These are phyloP conservation scores for Marronus borbonicus DNA, from an alignment of 2,888 invertebrate genomes.

Conservation along the genomic window DNA sequence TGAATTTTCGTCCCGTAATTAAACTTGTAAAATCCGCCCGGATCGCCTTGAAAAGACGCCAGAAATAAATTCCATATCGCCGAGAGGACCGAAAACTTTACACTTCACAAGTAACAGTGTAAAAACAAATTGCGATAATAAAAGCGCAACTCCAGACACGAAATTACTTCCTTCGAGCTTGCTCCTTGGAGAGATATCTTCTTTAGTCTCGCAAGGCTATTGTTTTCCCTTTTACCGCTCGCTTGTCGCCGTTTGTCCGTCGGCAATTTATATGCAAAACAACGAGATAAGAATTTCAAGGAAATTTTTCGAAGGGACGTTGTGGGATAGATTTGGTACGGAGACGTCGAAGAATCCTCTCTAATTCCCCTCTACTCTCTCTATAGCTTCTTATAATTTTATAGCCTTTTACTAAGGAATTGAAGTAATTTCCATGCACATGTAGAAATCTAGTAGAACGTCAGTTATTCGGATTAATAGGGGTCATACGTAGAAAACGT, in stretches of 20 bases:
- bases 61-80: not conserved
- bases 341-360: no score
- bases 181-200: not conserved
- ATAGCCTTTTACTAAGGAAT: no score
- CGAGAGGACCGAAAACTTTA: not conserved
- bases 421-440: no score
- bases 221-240: constrained; percentile 17
- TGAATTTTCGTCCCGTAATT: no score
- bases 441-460: no score
- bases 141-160: constrained; percentile 13
- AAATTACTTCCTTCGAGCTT: constrained; percentile 1
- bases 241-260: constrained; percentile 12
- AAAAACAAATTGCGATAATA: constrained; percentile 34
- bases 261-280: constrained; percentile 28
- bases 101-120: constrained; percentile 20
- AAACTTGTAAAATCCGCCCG: no score
- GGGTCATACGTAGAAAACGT: no score
- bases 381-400: no score
- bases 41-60: no score
- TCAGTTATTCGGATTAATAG: no score
- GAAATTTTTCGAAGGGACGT: constrained; percentile 16
- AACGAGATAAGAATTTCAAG: constrained; percentile 3
- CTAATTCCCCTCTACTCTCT: no score
- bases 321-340: not conserved
- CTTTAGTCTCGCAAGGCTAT: constrained; percentile 7